These are phyloP conservation scores for Cryptophagus acutangulus DNA, from an alignment of 2,888 invertebrate genomes.

Conservation along the genomic window DNA sequence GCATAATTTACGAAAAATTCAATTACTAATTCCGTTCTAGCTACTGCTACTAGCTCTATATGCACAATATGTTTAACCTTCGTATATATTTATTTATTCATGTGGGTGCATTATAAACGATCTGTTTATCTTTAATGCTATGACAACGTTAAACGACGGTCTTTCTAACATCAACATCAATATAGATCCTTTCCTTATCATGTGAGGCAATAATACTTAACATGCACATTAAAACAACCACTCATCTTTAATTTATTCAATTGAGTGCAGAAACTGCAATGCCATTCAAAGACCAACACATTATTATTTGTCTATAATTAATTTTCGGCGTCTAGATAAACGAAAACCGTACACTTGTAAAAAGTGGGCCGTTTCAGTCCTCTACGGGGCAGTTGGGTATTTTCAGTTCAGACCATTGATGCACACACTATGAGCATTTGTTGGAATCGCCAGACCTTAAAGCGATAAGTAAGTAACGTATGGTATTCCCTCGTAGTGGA, in stretches of 20 bases:
- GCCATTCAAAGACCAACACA: neutral
- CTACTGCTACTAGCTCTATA: too few relatives aligned
- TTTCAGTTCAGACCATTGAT: constrained; percentile 1
- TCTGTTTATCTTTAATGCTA: constrained; percentile 7
- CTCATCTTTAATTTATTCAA: neutral
- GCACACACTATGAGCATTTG: constrained; percentile 19
- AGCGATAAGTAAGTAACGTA: constrained; percentile 27
- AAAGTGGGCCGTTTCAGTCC: constrained; percentile 4
- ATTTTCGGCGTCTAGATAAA: neutral
- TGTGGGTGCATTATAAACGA: too few relatives aligned
- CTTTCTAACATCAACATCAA: constrained; percentile 5
- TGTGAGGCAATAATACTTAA: constrained; percentile 4
- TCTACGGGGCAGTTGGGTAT: constrained; percentile 7
- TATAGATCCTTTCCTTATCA: constrained; percentile 9
- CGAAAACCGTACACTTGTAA: constrained; percentile 5
- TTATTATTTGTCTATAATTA: neutral
- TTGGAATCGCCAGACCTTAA: constrained; percentile 27
- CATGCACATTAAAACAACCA: constrained; percentile 2
- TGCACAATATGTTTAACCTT: neutral
- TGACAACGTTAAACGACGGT: constrained; percentile 5
- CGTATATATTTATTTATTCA: too few relatives aligned
- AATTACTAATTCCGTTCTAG: too few relatives aligned
- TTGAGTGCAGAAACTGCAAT: neutral
- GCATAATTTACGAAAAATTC: neutral
- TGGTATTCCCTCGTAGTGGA: constrained; percentile 16